Base-by-base conservation (phyloP, 2,888 invertebrate genomes). In the Miltochrista miniata region DNA sequence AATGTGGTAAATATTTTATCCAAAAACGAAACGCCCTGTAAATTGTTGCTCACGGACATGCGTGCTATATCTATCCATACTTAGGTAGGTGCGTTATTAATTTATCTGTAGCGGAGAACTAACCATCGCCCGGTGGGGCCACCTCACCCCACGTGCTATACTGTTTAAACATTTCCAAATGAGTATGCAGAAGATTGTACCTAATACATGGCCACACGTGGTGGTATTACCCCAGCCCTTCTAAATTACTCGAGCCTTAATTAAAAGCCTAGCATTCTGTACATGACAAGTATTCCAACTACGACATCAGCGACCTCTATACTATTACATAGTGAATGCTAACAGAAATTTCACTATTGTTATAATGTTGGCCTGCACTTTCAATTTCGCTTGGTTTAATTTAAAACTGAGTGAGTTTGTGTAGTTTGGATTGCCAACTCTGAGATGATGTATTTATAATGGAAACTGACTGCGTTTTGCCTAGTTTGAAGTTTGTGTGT, bases 121-220 rank as follows among this genome's bases (percentile, higher is more conserved):
- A 90, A 90, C 88, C 89, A 83, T 81, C 78, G 79, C 84, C 79
- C 77, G 47, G 51, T 46, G 57, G 68, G 54, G 51, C 45, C 66
- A 72, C 76, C 59, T 70, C 73, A 69, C 72, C 74, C 76, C 65
- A 51, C 64, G 56, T 54, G 61, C 78, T 72, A 72, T 72, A 61
- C 80, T 85, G 87, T 88, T 90, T 88, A 89, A 90, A 90, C 89
- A 89, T 87, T 86, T 85, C 90, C 81, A 89, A 91, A 89, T 86
- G 90, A 88, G 90, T 89, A 88, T 90, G 90, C 90, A 87, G 85
- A 85, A 86, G 84, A 86, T 83, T 85, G 79, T 82, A 74, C 81
- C 81, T 83, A 81, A 84, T 81, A 86, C 85, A 85, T 81, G 83
- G 82, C 79, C 84, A 81, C 70, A 80, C 81, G 78, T 79, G 76